Conservation (phyloP, 2,888 invertebrate species). For the Aelia acuminata region DNA sequence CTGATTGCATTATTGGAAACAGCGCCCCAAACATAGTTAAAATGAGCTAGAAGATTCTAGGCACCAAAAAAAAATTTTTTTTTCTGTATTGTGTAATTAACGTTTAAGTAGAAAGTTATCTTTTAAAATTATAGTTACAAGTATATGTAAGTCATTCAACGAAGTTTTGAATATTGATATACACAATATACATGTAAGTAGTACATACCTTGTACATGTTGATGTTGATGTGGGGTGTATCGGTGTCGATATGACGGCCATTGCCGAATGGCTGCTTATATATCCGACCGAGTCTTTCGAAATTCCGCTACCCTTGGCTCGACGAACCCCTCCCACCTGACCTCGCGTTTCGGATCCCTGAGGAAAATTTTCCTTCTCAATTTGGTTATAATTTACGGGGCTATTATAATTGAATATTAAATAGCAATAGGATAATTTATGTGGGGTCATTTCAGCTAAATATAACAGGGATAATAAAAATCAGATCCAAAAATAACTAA, state of each 20-base stretch:
- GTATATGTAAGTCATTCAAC: neutral
- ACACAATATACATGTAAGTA: neutral
- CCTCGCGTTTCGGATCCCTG: neutral
- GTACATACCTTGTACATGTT: constrained; percentile 57
- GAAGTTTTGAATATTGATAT: neutral
- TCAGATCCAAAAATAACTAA: neutral
- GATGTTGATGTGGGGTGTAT: constrained; percentile 28
- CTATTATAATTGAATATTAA: neutral
- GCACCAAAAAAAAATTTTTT: too few species aligned
- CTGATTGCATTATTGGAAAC: too few species aligned
- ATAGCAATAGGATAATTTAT: neutral
- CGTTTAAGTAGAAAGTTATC: too few species aligned
- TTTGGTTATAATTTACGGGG: neutral
- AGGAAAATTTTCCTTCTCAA: neutral
- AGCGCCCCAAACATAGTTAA: too few species aligned
- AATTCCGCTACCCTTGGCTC: constrained; percentile 12
- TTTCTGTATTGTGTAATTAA: too few species aligned
- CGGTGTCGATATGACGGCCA: neutral
- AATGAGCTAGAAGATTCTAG: too few species aligned
- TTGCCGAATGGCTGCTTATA: neutral
- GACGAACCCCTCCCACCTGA: neutral
- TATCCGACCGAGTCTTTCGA: neutral
- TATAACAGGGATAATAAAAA: neutral
- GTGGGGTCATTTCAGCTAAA: neutral
- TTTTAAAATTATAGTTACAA: too few species aligned